Base-by-base conservation (phyloP, 2,113 vertebrate species). In the Penelope pileata region DNA sequence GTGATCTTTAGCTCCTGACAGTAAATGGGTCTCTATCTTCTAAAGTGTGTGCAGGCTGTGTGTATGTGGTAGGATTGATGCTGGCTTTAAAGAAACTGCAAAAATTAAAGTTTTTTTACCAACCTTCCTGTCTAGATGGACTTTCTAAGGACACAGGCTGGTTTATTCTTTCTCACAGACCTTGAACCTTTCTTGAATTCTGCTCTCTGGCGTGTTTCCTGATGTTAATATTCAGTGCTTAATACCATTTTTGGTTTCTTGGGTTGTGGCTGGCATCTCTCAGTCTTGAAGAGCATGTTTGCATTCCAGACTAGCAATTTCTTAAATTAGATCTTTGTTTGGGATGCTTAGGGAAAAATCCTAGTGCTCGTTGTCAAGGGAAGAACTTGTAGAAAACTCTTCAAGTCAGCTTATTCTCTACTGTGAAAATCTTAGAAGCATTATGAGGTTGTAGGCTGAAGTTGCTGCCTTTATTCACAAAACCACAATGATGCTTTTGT, bases 301-400 rank as follows among this genome's bases (percentile, higher is more conserved):
- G 38, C 95, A 88, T 96, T 95, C 94, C 93, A 94, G 87, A 91
- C 78, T 32, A 90, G 85, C 82, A 27, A 68, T 90, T 89, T 95
- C 90, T 97, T 94, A 94, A 94, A 93, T 94, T 87, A 92, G 84
- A 90, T 95, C 94, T 85, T 83, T 83, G 43, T 85, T 94, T 76
- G 94, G 93, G 90, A 80, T 95, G 79, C 58, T 90, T 54, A 51
- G 80, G 78, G 75, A 77, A 70, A 74, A 88, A 83, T 62, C 22
- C 0, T 34, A 27, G 24, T 58, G 70, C 67, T 54, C 62, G 45
- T 87, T 94, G 93, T 85, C 75, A 67, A 38, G 91, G 72, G 47
- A 87, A 34, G 60, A 69, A 86, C 75, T 91, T 76, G 47, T 68
- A 84, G 69, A 91, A 64, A 22, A 85, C 36, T 64, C 36, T 77